phyloP scores from a whole-genome alignment of 2,888 invertebrate species.

The Gastrophysa polygoni region DNA sequence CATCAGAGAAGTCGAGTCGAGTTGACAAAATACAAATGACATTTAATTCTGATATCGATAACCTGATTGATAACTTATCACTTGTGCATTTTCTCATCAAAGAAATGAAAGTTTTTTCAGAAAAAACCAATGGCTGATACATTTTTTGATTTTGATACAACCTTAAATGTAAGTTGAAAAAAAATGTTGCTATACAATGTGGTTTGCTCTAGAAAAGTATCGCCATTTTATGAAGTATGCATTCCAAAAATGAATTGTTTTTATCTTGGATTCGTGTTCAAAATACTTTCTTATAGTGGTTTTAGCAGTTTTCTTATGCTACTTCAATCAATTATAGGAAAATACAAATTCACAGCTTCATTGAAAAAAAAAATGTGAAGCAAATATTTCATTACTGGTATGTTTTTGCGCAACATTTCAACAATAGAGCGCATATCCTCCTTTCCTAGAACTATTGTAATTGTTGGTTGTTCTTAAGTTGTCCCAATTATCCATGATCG shows the following conservation, averaged over 20 bases:
- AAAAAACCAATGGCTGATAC: constrained; percentile 77
- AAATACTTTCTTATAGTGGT: neutral
- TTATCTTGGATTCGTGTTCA: neutral
- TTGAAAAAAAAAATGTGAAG: no score
- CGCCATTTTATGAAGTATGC: neutral
- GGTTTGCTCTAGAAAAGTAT: constrained; percentile 5
- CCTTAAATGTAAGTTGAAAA: constrained; percentile 70
- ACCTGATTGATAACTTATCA: neutral
- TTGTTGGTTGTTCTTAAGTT: neutral
- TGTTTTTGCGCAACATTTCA: neutral
- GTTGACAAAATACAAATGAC: no score
- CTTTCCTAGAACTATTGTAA: neutral
- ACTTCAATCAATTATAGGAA: no score
- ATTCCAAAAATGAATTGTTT: neutral
- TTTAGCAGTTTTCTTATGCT: neutral
- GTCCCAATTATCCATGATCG: no score
- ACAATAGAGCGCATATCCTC: no score
- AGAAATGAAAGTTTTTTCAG: constrained; percentile 18
- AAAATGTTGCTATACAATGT: neutral
- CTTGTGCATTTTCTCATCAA: neutral
- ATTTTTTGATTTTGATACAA: constrained; percentile 84
- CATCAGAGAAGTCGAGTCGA: no score
- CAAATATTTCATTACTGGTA: neutral
- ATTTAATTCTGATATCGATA: neutral
- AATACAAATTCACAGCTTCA: no score